Evolutionary conservation across 2,888 invertebrate species (phyloP), one percentile per base, ranked within the genome.

Genomic region (Drosophila bunnanda): DNA sequence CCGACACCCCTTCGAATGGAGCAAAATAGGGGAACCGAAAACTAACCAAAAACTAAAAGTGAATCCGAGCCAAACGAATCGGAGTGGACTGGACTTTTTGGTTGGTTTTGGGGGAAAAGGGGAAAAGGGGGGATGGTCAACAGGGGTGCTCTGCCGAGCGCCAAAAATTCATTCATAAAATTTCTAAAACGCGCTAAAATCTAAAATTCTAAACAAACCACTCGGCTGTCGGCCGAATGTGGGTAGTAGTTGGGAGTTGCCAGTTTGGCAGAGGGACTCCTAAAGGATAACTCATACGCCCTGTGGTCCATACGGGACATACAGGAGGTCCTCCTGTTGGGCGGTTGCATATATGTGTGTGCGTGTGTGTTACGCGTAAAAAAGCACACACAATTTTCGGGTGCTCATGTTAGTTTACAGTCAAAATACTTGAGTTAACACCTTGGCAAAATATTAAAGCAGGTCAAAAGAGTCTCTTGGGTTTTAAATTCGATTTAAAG

Each of bases 161-260:
- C 76, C 79, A 74, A 88, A 88, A 86, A 88, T 90, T 91, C 90
- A 91, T 91, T 91, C 91, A 91, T 90, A 90, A 90, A 91, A 90
- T 88, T 88, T 79, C 90, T 85, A 90, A 90, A 90, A 90, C 89
- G 83, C 91, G 90, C 90, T 86, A 88, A 91, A 90, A 90, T 91
- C 90, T 90, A 90, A 91, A 91, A 90, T 91, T 91, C 90, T 91
- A 91, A 91, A 90, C 90, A 90, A 85, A 74, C 71, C 61, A 39
- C 57, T 65, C 66, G 64, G 74, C 67, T 54, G 62, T 71, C 46
- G 60, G 46, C 54, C 60, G 48, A 57, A 46, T 61, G 39, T 67
- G 62, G 56, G 44, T 52, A 60, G 52, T 48, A 43, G 43, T 32
- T 38, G 48, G 25, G 10, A 22, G 30, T 44, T 36, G 25, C n/a